A percentile compares a stretch with the other conserved stretches of the same genome.
These are phyloP conservation scores for Myotis myotis DNA, from an alignment of 2,797 vertebrate species.

Conservation along the genomic window DNA sequence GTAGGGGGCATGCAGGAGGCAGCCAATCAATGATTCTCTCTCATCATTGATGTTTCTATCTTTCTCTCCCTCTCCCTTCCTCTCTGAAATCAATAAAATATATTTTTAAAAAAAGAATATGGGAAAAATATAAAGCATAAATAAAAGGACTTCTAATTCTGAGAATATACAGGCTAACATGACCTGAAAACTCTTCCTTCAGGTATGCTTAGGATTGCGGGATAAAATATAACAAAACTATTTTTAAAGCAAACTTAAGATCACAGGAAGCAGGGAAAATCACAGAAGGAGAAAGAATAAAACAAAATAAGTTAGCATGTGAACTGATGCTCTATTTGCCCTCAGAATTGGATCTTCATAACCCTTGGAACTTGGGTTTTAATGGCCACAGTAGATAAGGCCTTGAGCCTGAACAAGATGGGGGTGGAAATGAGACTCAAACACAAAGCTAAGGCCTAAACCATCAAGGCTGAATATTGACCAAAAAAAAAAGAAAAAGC, in stretches of 20 bases:
- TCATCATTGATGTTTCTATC: too few species aligned
- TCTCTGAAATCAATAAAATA: too few species aligned
- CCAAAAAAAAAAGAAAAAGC: background rate
- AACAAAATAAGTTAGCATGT: background rate
- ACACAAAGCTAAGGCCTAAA: background rate
- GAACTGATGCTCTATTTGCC: background rate
- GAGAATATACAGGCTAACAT: background rate
- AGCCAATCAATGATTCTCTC: too few species aligned
- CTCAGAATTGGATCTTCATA: background rate
- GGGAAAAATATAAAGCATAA: background rate
- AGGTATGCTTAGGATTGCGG: background rate
- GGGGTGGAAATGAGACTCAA: background rate
- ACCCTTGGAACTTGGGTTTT: background rate
- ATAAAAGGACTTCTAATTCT: background rate
- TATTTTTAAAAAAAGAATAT: too few species aligned
- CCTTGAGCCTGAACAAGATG: background rate
- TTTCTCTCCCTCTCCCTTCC: too few species aligned
- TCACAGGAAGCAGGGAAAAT: background rate
- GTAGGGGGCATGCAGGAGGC: too few species aligned
- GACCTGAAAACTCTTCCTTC: background rate
- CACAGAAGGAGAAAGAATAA: background rate
- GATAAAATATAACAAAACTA: conserved; percentile 12
- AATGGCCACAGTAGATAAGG: background rate
- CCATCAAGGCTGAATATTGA: background rate
- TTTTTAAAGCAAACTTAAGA: conserved; percentile 23